Percentiles rank a stretch among this genome's conserved stretches.
These are phyloP conservation scores for Porites rus DNA, from an alignment of 92 coral and sea anemone genomes.

Conservation along the genomic window DNA sequence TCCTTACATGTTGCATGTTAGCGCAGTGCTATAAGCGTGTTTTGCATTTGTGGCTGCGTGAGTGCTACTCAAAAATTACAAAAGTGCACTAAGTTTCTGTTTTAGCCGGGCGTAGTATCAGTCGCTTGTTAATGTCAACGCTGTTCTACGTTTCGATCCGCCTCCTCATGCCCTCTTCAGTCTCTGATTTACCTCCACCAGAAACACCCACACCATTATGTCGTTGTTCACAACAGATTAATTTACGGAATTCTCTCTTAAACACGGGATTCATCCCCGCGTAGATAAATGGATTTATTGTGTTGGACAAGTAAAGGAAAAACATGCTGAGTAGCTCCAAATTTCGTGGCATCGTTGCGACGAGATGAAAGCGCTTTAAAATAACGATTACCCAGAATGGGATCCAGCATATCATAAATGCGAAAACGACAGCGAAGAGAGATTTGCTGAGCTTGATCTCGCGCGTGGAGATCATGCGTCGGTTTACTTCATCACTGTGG, in stretches of 20 bases:
- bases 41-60: too few species aligned
- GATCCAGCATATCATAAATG: neutral
- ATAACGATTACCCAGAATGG: slow-evolving; percentile 25
- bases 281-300: too few species aligned
- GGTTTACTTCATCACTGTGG: neutral
- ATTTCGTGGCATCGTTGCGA: slow-evolving; percentile 16
- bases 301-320: slow-evolving; percentile 2
- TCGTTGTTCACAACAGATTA: neutral
- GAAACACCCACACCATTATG: neutral
- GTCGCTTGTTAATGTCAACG: too few species aligned
- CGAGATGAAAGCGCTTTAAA: slow-evolving; percentile 4
- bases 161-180: neutral
- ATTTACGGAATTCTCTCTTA: slow-evolving; percentile 1
- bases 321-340: slow-evolving; percentile 23
- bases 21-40: too few species aligned
- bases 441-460: slow-evolving; percentile 27
- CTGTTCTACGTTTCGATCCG: too few species aligned
- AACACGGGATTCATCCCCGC: slow-evolving; percentile 14
- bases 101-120: too few species aligned
- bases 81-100: too few species aligned
- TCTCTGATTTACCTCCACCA: neutral
- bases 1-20: too few species aligned
- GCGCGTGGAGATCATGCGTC: neutral
- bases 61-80: too few species aligned
- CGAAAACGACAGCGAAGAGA: neutral